These are phyloP conservation scores for Nesoenas mayeri DNA, from an alignment of 2,113 vertebrate species.

Conservation along the genomic window DNA sequence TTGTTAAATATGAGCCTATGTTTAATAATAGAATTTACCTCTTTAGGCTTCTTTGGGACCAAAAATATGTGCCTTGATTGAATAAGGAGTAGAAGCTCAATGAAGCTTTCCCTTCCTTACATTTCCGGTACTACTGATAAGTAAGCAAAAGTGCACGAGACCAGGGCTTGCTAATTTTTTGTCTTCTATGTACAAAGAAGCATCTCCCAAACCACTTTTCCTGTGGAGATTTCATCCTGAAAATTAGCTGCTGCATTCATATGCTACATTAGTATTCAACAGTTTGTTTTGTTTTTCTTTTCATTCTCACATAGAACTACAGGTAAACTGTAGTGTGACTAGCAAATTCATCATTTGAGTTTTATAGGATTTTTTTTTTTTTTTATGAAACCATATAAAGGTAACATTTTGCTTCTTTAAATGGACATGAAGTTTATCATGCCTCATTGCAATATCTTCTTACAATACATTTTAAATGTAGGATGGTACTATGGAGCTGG, in stretches of 20 bases:
- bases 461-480: not conserved
- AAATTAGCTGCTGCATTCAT: not conserved
- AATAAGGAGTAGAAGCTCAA: not conserved
- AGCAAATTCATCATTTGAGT: not conserved
- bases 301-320: not conserved
- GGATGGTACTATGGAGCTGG: not conserved
- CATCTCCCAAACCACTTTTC: not conserved
- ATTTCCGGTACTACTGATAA: not conserved
- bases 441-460: not conserved
- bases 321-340: not conserved
- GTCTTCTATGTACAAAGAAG: not conserved
- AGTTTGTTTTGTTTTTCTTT: not conserved
- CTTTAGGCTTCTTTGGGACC: not conserved
- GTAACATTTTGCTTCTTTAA: not conserved
- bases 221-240: not conserved
- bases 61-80: not conserved
- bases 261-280: not conserved
- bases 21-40: not conserved
- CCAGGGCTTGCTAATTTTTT: not conserved
- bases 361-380: not conserved
- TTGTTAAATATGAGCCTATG: not conserved
- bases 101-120: not conserved
- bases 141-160: not conserved
- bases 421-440: not conserved
- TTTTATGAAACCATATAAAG: not conserved